These are phyloP conservation scores for Phocoena phocoena DNA, from an alignment of 2,113 vertebrate species.

Conservation along the genomic window DNA sequence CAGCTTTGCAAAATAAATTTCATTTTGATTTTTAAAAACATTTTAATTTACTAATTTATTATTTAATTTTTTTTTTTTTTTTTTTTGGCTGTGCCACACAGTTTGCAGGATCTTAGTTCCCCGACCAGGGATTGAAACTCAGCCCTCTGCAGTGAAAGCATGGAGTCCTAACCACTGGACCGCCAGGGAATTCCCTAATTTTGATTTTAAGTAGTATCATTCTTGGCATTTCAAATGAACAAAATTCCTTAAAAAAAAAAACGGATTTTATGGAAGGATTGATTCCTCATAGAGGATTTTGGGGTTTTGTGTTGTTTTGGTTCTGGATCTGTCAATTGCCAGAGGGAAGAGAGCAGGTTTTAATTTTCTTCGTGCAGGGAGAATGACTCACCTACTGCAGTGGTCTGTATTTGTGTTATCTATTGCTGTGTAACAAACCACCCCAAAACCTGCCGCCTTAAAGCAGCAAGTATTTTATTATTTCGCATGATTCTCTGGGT, in stretches of 20 bases:
- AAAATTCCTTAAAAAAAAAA: neutral
- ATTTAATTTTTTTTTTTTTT: no score
- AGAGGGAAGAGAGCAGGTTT: neutral
- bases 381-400: neutral
- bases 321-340: neutral
- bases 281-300: neutral
- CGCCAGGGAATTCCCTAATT: neutral
- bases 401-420: neutral
- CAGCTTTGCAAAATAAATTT: neutral
- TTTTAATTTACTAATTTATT: neutral
- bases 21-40: constrained; percentile 49
- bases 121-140: neutral
- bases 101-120: neutral
- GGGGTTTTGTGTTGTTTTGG: neutral
- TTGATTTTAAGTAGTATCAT: constrained; percentile 49
- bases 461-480: neutral
- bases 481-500: neutral
- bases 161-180: neutral
- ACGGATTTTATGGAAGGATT: neutral
- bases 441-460: neutral
- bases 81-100: neutral
- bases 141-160: neutral
- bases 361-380: neutral
- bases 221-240: constrained; percentile 45
- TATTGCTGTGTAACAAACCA: neutral